Percentiles rank a stretch among this genome's conserved stretches.
phyloP scores from a whole-genome alignment of 2,113 vertebrate genomes.

The Centrocercus urophasianus region DNA sequence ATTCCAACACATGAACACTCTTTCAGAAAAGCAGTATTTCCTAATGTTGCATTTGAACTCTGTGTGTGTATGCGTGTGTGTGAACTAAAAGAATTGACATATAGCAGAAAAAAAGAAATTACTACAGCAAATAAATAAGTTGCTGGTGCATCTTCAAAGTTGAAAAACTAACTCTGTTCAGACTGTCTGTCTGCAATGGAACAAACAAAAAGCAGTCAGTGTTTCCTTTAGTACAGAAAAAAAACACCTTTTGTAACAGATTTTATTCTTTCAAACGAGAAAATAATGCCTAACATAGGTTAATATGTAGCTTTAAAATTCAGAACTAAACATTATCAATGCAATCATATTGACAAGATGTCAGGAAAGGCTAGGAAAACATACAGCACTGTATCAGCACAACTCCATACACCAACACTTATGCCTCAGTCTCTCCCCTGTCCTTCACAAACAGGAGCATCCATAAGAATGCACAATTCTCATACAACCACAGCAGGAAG shows the following conservation, averaged over 20 bases:
- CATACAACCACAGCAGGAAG: constrained; percentile 9
- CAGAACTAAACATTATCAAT: background rate
- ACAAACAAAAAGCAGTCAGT: background rate
- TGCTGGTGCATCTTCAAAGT: background rate
- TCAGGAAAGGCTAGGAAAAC: background rate
- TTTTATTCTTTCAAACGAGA: background rate
- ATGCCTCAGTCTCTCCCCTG: background rate
- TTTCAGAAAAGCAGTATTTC: too few relatives aligned
- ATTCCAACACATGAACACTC: too few relatives aligned
- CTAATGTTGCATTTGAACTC: too few relatives aligned
- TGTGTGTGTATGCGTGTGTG: background rate
- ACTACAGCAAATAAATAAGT: background rate
- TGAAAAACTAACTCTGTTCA: background rate
- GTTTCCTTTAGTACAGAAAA: background rate
- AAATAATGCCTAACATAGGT: background rate
- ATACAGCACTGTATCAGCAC: background rate
- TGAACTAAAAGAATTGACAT: background rate
- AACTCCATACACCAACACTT: background rate
- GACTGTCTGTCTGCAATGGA: background rate
- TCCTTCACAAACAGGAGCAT: background rate
- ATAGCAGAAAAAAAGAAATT: background rate
- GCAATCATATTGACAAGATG: background rate
- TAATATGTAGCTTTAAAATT: background rate
- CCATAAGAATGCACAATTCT: background rate
- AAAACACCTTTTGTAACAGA: accelerated